These are phyloP conservation scores for Crossocerus cetratus DNA, from an alignment of 2,888 invertebrate genomes.

Conservation along the genomic window DNA sequence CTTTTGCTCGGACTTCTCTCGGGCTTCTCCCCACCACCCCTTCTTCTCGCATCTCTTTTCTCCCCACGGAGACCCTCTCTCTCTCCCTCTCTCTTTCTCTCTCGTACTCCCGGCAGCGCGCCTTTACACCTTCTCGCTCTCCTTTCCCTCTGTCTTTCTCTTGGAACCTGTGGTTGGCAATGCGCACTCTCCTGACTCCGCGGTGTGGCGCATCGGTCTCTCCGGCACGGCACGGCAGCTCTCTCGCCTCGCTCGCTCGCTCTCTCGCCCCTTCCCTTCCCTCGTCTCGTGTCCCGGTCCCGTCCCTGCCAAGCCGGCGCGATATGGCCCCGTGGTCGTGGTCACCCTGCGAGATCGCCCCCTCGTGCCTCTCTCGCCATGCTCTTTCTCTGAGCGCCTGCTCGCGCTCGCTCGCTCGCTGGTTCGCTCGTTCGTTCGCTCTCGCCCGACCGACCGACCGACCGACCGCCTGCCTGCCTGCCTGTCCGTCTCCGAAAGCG, in stretches of 20 bases:
- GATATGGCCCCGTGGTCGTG: slow-evolving; percentile 4
- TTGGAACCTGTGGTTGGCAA: no score
- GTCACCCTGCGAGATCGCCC: slow-evolving; percentile 5
- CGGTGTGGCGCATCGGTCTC: slow-evolving; percentile 5
- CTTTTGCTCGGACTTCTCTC: slow-evolving; percentile 37
- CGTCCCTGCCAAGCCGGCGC: slow-evolving; percentile 13
- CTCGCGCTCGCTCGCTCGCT: slow-evolving; percentile 1
- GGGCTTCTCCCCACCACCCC: slow-evolving; percentile 21
- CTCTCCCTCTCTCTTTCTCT: not conserved
- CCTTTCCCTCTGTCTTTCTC: no score
- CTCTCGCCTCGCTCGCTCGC: slow-evolving; percentile 20
- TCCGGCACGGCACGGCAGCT: slow-evolving; percentile 17
- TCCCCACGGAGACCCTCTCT: not conserved
- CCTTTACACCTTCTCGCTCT: no score
- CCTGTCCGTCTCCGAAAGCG: slow-evolving; percentile 52
- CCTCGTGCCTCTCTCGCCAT: slow-evolving; percentile 35
- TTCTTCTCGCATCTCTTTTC: not conserved
- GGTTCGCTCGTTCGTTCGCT: slow-evolving; percentile 14
- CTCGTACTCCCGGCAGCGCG: not conserved
- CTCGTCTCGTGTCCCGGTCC: slow-evolving; percentile 3
- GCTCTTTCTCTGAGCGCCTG: not conserved
- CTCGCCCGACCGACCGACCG: slow-evolving; percentile 35
- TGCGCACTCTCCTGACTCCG: slow-evolving; percentile 1
- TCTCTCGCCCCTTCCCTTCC: not conserved
- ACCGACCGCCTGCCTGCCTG: no score